Evolutionary conservation across 2,888 invertebrate genomes (phyloP), one percentile per base, ranked within the genome.

Genomic region (Pyrocoelia pectoralis): DNA sequence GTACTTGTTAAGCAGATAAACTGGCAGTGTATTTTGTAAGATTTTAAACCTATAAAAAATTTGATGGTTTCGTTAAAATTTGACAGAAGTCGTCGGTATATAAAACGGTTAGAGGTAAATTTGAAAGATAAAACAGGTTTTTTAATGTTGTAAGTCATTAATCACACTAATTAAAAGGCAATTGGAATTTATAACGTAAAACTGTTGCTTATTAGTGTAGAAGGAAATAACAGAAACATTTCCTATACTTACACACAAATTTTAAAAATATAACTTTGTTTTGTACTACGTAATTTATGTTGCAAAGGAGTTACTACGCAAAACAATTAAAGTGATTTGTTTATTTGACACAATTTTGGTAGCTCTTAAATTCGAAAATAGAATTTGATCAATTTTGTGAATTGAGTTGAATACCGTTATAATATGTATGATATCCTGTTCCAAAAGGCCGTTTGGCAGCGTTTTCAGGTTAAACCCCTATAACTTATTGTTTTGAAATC

Each of bases 151-250:
- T 46, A n/a, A 4, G 46, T 10, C 46, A 46, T 46, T 46, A 46
- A 46, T 46, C 46, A 46, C 15, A 3, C 17, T 46, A 46, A 46
- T 46, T 46, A 46, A 17, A 17, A 18, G 46, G 46, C 46, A 46
- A 46, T 46, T 46, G 46, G 46, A 46, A 46, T 46, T 46, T 18
- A 18, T 46, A 46, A 46, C 46, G 15, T 46, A 17, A 46, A 46
- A 46, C 8, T 46, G 46, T 18, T 17, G 15, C 17, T 46, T 46
- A 46, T 15, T 46, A 18, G 46, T 46, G 15, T 8, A 18, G 18
- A 15, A 1, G 46, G 46, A 18, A 17, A 46, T 46, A 4, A 46
- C 3, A 17, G n/a, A 46, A 10, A 46, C n/a, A n/a, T 33, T 33
- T n/a, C 8, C 33, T n/a, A n/a, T 33, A 33, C n/a, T n/a, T n/a